Percentiles rank a stretch among this genome's conserved stretches.
Evolutionary conservation across 2,888 invertebrate species (phyloP).

Genomic region (Rhyacophila evoluta): DNA sequence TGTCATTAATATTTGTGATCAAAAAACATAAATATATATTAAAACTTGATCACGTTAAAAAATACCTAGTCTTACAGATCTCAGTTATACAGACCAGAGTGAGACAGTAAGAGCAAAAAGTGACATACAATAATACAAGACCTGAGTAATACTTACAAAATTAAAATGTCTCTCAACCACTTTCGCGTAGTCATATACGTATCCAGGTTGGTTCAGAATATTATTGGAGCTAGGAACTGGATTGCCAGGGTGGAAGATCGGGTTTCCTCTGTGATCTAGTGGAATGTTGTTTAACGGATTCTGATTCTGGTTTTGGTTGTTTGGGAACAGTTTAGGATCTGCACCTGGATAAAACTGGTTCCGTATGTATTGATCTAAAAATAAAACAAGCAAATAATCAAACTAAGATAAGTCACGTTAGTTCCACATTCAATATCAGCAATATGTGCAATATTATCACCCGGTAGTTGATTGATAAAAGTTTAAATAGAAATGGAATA

Average conservation of each 20-base stretch:
- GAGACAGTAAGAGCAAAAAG: too few relatives aligned
- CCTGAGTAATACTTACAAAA: conserved; percentile 71
- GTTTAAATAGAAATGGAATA: too few relatives aligned
- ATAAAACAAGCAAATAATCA: conserved; percentile 25
- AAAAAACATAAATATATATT: too few relatives aligned
- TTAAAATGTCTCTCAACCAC: conserved; percentile 80
- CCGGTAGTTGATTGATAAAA: too few relatives aligned
- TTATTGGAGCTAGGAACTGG: conserved; percentile 51
- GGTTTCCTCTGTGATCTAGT: conserved; percentile 53
- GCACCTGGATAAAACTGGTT: conserved; percentile 52
- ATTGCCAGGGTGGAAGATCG: conserved; percentile 38
- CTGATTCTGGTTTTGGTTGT: conserved; percentile 27
- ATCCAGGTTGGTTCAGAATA: conserved; percentile 67
- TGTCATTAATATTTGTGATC: too few relatives aligned
- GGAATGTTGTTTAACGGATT: conserved; percentile 56
- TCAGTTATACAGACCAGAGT: too few relatives aligned
- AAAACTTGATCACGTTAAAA: too few relatives aligned
- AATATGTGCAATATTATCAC: too few relatives aligned
- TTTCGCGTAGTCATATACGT: conserved; percentile 69
- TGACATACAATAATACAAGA: too few relatives aligned
- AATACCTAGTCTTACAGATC: too few relatives aligned
- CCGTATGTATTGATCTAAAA: conserved; percentile 47
- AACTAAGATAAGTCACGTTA: too few relatives aligned
- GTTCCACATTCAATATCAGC: too few relatives aligned
- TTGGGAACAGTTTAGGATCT: conserved; percentile 20